Base-by-base conservation (phyloP, 1,140 invertebrate species). In the Rhagoletis zephyria region DNA sequence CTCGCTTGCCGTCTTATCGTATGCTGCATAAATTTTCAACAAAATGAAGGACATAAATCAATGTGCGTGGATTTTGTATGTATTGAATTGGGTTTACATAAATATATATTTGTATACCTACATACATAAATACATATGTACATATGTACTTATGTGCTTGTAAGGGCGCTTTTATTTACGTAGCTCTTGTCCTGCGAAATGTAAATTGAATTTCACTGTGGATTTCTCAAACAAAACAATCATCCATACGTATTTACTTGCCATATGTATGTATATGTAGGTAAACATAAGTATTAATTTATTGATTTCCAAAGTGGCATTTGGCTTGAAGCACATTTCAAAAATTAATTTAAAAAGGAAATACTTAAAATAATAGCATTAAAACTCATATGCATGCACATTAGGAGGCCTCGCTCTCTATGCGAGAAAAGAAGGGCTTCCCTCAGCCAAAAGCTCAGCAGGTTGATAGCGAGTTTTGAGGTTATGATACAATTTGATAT, bases 31-130 rank as follows among this genome's bases (percentile, higher is more conserved):
- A 81, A 81, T 81, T 42, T 81, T 48, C 74, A 81, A 19, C 48
- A 81, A 81, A 81, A 81, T 81, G 74, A 81, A 81, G 48, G 74
- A 56, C 48, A 59, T 81, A 81, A 81, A 81, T 81, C 74, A 81
- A 42, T 16, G 16, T 81, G 48, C 14, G 74, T 56, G 48, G 67
- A 19, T 81, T 19, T n/a, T 19, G 9, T 51, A 51, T 51, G 10
- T 56, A 10, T 16, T 30, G 30, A 30, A 30, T 30, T 30, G 30
- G 4, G 51, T 30, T 3, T 19, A 16, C 14, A 10, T 30, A 16
- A 6, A 16, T 6, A 6, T 56, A 6, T 7, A 45, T 19, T 40
- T 56, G 4, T n/a, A 19, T 77, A 4, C 4, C 3, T 19, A n/a
- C 42, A 1, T 19, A 9, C 12, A 5, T 48, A 63, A 4, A 2